phyloP scores from a whole-genome alignment of 1,140 invertebrate genomes.

The Tigriopus japonicus region DNA sequence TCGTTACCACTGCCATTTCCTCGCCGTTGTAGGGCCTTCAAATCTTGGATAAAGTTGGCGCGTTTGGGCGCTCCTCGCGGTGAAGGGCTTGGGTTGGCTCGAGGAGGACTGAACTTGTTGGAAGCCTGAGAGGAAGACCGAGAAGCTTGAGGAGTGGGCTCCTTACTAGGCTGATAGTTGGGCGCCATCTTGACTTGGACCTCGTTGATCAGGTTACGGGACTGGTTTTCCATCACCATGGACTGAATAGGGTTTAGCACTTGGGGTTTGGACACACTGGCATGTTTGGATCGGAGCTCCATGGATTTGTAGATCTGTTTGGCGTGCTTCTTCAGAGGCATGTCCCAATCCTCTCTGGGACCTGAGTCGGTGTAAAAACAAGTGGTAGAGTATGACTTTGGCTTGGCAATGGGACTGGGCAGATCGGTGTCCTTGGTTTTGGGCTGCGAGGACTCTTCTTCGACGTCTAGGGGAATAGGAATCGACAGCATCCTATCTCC shows the following conservation, averaged over 20 bases:
- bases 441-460: not conserved
- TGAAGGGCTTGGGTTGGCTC: not conserved
- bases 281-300: not conserved
- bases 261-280: not conserved
- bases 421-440: not conserved
- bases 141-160: not conserved
- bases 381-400: not conserved
- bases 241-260: not conserved
- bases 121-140: not conserved
- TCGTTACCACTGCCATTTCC: not conserved
- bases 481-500: conserved; percentile 21
- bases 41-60: not conserved
- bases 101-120: not conserved
- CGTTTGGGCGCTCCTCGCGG: not conserved
- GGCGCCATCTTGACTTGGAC: not conserved
- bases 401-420: not conserved
- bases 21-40: conserved; percentile 1
- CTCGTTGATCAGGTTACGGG: not conserved
- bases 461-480: not conserved
- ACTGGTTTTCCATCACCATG: not conserved
- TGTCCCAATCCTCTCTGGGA: conserved; percentile 9
- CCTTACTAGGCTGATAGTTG: not conserved
- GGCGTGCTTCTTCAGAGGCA: not conserved
- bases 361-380: conserved; percentile 9
- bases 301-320: not conserved